phyloP scores from a whole-genome alignment of 2,113 vertebrate genomes.

The Actinemys pallida region DNA sequence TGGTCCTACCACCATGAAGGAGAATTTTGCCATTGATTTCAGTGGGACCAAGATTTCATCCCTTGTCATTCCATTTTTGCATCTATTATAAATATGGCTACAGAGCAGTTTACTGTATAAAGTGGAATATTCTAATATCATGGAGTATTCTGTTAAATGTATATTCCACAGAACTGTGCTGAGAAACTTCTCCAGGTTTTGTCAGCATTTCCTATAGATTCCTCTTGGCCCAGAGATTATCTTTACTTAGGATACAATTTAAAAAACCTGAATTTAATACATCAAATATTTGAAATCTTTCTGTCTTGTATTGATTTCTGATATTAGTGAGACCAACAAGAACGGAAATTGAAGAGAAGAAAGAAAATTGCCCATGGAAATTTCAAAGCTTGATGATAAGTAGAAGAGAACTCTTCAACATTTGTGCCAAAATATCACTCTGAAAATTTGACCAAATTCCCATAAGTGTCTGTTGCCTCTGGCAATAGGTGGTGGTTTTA shows the following conservation, averaged over 20 bases:
- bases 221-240: neutral
- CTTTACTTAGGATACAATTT: neutral
- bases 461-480: conserved; percentile 44
- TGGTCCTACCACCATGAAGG: neutral
- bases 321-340: neutral
- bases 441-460: neutral
- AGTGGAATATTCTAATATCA: conserved; percentile 46
- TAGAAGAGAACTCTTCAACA: neutral
- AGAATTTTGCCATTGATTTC: neutral
- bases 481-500: conserved; percentile 33
- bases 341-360: neutral
- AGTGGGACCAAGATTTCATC: neutral
- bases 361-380: neutral
- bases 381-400: neutral
- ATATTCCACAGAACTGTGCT: conserved; percentile 12
- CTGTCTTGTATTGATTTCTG: neutral
- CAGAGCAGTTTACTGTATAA: conserved; percentile 36
- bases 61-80: conserved; percentile 10
- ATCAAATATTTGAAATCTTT: neutral
- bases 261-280: conserved; percentile 3
- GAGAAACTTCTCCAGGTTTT: conserved; percentile 17
- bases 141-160: conserved; percentile 16
- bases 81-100: neutral
- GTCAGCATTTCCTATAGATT: neutral
- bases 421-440: neutral